Evolutionary conservation across 2,888 invertebrate genomes (phyloP).

Genomic region (Lobophora halterata): DNA sequence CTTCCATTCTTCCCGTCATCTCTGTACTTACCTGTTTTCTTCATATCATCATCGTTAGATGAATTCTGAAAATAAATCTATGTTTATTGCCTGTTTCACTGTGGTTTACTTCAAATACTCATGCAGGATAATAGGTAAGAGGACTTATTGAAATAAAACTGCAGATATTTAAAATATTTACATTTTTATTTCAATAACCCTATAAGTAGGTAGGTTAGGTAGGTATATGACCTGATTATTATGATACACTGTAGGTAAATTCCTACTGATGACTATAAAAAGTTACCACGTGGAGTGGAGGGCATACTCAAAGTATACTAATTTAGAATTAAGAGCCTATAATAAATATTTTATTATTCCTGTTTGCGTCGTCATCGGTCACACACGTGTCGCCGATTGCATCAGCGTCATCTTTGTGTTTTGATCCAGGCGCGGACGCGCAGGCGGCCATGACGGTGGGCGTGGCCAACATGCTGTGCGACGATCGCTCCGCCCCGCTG

Average conservation of each 20-base stretch:
- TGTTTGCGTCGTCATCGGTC: constrained; percentile 5
- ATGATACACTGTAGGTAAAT: not conserved
- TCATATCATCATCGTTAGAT: too few relatives aligned
- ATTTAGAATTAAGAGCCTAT: constrained; percentile 2
- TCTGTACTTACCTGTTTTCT: too few relatives aligned
- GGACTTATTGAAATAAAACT: too few relatives aligned
- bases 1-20: too few relatives aligned
- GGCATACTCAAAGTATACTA: not conserved
- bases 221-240: not conserved
- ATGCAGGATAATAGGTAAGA: too few relatives aligned
- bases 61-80: too few relatives aligned
- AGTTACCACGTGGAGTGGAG: not conserved
- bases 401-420: constrained; percentile 62
- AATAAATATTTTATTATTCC: constrained; percentile 5
- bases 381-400: constrained; percentile 46
- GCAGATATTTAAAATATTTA: too few relatives aligned
- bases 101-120: too few relatives aligned
- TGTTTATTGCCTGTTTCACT: too few relatives aligned
- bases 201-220: too few relatives aligned
- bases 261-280: not conserved
- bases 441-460: constrained; percentile 85
- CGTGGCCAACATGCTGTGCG: constrained; percentile 83
- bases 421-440: constrained; percentile 74
- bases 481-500: constrained; percentile 81
- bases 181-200: too few relatives aligned